Evolutionary conservation across 64 coral and sea anemone genomes (phyloP).

Genomic region (Montipora efflorescens): DNA sequence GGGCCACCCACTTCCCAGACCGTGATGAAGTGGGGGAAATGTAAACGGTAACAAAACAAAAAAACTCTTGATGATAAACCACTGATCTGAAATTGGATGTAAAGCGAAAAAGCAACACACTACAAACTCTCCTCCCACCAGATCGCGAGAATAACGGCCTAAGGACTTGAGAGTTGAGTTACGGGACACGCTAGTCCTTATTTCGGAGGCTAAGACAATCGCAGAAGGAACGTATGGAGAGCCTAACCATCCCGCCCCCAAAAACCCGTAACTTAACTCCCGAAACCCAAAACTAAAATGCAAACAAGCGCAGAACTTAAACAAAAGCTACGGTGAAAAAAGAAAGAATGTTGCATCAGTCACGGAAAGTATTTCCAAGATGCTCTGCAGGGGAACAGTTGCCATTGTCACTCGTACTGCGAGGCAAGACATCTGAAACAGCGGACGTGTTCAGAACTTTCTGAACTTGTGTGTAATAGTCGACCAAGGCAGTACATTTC

Average conservation of each 20-base stretch:
- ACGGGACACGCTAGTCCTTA: no score
- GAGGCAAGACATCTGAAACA: background rate
- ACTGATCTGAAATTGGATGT: no score
- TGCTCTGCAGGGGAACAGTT: background rate
- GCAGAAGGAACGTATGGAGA: background rate
- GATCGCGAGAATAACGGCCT: no score
- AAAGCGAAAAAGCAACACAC: no score
- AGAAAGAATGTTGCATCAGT: background rate
- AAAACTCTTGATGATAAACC: no score
- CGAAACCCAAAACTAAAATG: background rate
- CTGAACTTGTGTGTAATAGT: conserved; percentile 62
- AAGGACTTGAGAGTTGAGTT: no score
- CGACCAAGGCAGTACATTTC: conserved; percentile 16
- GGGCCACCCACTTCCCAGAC: no score
- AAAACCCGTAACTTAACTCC: background rate
- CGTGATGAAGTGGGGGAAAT: no score
- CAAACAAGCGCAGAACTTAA: background rate
- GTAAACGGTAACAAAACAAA: no score
- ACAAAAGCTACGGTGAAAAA: background rate
- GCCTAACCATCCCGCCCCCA: background rate
- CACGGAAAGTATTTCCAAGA: background rate
- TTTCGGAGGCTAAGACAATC: background rate
- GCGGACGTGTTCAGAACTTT: conserved; percentile 38
- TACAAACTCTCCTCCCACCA: no score
- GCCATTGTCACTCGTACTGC: conserved; percentile 3